phyloP scores from a whole-genome alignment of 2,888 invertebrate genomes.

The Chromoteleia sp. region DNA sequence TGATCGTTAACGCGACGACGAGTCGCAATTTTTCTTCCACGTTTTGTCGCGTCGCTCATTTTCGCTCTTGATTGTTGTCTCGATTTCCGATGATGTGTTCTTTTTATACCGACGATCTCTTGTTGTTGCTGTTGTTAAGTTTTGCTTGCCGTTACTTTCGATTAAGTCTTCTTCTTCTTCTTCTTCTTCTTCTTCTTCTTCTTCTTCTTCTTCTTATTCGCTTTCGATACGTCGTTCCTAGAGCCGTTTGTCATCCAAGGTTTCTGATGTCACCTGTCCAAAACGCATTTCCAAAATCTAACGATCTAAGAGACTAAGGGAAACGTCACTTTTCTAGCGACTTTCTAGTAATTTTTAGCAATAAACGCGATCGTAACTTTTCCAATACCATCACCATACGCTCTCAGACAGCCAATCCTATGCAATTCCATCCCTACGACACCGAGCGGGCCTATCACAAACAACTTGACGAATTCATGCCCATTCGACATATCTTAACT shows the following conservation, averaged over 20 bases:
- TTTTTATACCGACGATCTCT: slow-evolving; percentile 1
- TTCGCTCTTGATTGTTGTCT: background rate
- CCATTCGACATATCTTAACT: too few species aligned
- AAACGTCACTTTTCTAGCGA: slow-evolving; percentile 34
- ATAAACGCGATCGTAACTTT: slow-evolving; percentile 35
- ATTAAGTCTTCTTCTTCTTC: too few species aligned
- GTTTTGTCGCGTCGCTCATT: slow-evolving; percentile 27
- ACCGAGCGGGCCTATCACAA: too few species aligned
- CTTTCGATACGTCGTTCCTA: slow-evolving; percentile 8
- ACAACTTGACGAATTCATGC: too few species aligned
- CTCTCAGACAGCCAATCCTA: slow-evolving; percentile 21
- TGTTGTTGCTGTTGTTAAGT: slow-evolving; percentile 3
- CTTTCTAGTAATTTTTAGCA: slow-evolving; percentile 52
- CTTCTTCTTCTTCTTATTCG: too few species aligned
- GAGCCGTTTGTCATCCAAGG: background rate
- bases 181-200: too few species aligned
- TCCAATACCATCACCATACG: slow-evolving; percentile 30
- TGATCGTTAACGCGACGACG: slow-evolving; percentile 1
- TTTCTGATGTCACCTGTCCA: slow-evolving; percentile 19
- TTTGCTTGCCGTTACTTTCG: background rate
- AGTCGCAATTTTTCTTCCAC: slow-evolving; percentile 18
- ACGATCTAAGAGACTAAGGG: slow-evolving; percentile 23
- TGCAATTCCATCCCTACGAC: slow-evolving; percentile 20
- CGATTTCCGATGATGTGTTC: slow-evolving; percentile 20
- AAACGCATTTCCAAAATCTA: slow-evolving; percentile 44